phyloP scores from a whole-genome alignment of 2,113 vertebrate genomes.

The Ahaetulla prasina region DNA sequence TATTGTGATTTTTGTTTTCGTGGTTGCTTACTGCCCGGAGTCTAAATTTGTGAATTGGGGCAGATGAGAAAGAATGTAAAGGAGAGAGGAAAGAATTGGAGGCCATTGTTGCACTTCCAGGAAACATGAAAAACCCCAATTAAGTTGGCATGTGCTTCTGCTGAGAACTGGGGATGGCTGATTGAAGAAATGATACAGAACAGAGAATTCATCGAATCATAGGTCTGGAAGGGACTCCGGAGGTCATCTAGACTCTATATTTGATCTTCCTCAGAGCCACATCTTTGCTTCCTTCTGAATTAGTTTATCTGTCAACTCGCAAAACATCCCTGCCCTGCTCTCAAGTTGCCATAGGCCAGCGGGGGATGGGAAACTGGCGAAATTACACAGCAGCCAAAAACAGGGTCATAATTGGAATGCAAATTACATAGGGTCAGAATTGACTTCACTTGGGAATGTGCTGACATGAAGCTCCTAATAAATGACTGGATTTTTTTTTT shows the following conservation, averaged over 20 bases:
- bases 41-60: not conserved
- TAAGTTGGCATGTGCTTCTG: constrained; percentile 46
- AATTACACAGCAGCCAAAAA: too few species aligned
- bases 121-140: constrained; percentile 49
- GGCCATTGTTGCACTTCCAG: constrained; percentile 64
- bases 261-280: not conserved
- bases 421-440: too few species aligned
- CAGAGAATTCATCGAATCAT: not conserved
- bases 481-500: too few species aligned
- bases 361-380: too few species aligned
- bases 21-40: not conserved
- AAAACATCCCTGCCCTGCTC: too few species aligned
- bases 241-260: not conserved
- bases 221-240: not conserved
- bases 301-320: not conserved
- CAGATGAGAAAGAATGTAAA: constrained; percentile 20
- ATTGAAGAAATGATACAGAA: not conserved
- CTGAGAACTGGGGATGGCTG: not conserved
- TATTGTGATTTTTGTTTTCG: not conserved
- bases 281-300: not conserved
- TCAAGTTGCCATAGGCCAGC: too few species aligned
- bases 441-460: too few species aligned
- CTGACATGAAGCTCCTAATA: too few species aligned
- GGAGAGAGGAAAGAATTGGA: constrained; percentile 58
- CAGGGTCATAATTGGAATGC: too few species aligned